phyloP scores from a whole-genome alignment of 2,113 vertebrate genomes.

The Vidua chalybeata region DNA sequence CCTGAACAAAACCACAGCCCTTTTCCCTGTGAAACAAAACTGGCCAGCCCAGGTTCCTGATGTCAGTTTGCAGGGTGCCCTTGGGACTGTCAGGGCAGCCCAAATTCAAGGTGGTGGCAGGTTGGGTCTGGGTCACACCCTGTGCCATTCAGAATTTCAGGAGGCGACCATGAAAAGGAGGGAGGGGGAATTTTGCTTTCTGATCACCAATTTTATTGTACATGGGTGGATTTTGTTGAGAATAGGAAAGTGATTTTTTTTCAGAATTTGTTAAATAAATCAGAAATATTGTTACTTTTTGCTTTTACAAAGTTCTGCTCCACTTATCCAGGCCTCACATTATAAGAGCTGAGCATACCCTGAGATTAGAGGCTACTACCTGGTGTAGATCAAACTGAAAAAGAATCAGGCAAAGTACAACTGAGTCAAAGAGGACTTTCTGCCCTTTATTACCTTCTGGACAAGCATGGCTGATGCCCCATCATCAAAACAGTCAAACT shows the following conservation, averaged over 20 bases:
- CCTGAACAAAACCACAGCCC: too few relatives aligned
- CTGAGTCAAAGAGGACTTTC: not conserved
- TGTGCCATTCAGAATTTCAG: too few relatives aligned
- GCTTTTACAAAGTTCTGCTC: not conserved
- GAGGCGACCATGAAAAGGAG: not conserved
- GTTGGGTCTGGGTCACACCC: too few relatives aligned
- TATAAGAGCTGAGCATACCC: not conserved
- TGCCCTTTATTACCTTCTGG: slow-evolving; percentile 27
- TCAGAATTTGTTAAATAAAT: not conserved
- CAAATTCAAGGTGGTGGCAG: too few relatives aligned
- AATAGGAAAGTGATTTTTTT: accelerated
- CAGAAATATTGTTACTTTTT: not conserved
- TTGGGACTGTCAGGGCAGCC: too few relatives aligned
- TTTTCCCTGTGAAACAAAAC: too few relatives aligned
- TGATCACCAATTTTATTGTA: not conserved
- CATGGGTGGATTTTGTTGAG: accelerated
- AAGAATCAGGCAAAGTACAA: not conserved
- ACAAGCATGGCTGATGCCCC: not conserved
- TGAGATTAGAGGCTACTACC: not conserved
- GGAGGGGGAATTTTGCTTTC: accelerated
- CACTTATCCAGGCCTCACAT: not conserved
- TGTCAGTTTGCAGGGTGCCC: too few relatives aligned
- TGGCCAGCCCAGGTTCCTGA: too few relatives aligned
- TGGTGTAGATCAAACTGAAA: not conserved
- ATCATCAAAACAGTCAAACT: not conserved